Evolutionary conservation across 2,113 vertebrate genomes (phyloP).

Genomic region (Lophotis ruficrista): DNA sequence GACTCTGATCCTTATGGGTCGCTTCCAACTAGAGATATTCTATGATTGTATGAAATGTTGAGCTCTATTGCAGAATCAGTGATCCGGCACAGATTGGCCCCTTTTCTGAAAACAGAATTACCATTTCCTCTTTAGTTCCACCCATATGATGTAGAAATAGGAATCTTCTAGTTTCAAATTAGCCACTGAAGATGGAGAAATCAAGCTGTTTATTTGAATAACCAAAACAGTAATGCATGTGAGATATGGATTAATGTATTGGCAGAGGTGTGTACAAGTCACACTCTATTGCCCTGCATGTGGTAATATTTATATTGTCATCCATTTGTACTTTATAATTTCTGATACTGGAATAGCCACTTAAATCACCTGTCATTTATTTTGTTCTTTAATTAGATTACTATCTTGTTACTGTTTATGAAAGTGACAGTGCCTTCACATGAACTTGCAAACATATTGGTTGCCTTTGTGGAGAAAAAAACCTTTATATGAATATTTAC

Average conservation of each 20-base stretch:
- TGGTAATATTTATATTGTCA: neutral
- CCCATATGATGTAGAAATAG: neutral
- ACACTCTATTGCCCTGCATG: neutral
- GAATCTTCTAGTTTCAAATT: neutral
- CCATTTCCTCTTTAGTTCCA: neutral
- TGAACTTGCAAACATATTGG: neutral
- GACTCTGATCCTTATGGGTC: too few relatives aligned
- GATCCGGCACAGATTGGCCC: fast-evolving
- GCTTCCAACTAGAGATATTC: too few relatives aligned
- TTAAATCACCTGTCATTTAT: neutral
- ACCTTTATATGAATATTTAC: neutral
- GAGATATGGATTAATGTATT: neutral
- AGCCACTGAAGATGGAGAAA: neutral
- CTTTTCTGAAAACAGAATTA: neutral
- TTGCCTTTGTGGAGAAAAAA: neutral
- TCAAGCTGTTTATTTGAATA: neutral
- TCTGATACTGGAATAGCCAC: neutral
- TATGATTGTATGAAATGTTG: neutral
- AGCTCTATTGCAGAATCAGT: neutral
- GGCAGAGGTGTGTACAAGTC: neutral
- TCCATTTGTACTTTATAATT: neutral
- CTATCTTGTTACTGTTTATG: neutral
- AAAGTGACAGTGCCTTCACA: neutral
- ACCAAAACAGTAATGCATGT: neutral
- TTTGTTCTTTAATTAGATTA: neutral